Percentiles rank a stretch among this genome's conserved stretches.
These are phyloP conservation scores for Eilema griseolum DNA, from an alignment of 2,888 invertebrate species.

Conservation along the genomic window DNA sequence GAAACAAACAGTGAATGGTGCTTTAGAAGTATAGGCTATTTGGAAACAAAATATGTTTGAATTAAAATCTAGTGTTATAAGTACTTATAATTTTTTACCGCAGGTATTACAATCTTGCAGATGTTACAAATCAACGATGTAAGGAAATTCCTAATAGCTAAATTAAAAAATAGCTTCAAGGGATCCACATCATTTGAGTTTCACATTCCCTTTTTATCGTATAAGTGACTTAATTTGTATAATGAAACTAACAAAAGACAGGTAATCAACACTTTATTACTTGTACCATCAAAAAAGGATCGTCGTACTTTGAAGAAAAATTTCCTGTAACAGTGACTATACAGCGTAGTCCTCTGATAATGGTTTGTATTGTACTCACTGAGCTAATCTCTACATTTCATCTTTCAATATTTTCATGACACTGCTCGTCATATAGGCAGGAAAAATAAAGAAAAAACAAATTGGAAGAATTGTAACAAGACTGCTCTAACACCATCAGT, in stretches of 20 bases:
- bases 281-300: not conserved
- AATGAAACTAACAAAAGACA: not conserved
- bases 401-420: not conserved
- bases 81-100: too few species aligned
- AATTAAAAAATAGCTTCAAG: too few species aligned
- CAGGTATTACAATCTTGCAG: too few species aligned
- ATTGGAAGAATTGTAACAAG: not conserved
- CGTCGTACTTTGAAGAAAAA: not conserved
- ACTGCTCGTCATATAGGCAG: not conserved
- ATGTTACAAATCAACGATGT: too few species aligned
- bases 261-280: constrained; percentile 5
- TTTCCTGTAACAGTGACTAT: not conserved
- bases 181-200: too few species aligned
- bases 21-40: not conserved
- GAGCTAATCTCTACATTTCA: not conserved
- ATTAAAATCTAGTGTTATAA: too few species aligned
- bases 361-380: not conserved
- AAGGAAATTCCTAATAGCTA: too few species aligned
- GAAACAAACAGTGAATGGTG: not conserved
- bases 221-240: not conserved
- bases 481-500: not conserved
- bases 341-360: not conserved
- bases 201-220: not conserved
- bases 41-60: not conserved
- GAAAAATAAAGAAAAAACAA: not conserved